phyloP scores from a whole-genome alignment of 2,113 vertebrate species.

The Saguinus midas region DNA sequence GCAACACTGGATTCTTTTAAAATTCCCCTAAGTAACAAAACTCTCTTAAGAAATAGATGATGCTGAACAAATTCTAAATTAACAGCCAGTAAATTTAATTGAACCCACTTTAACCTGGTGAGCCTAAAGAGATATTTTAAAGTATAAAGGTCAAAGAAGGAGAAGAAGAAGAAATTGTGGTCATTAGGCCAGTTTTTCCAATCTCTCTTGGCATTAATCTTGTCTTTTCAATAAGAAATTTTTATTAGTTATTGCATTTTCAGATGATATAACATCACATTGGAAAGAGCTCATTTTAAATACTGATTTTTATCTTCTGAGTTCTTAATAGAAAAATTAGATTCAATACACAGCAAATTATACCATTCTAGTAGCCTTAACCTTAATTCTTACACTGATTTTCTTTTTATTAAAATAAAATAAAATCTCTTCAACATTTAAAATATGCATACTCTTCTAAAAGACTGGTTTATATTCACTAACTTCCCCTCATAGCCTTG shows the following conservation, averaged over 20 bases:
- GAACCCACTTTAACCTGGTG: conserved; percentile 9
- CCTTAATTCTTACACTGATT: not conserved
- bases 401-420: not conserved
- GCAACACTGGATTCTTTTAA: conserved; percentile 1
- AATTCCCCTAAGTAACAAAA: conserved; percentile 58
- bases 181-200: conserved; percentile 35
- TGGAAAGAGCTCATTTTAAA: conserved; percentile 65
- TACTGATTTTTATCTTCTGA: conserved; percentile 46
- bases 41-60: not conserved
- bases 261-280: conserved; percentile 41
- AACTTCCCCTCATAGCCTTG: not conserved
- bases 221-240: conserved; percentile 60
- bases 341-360: conserved; percentile 50
- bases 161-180: conserved; percentile 12
- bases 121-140: conserved; percentile 37
- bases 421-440: not conserved
- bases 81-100: conserved; percentile 58
- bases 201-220: conserved; percentile 50
- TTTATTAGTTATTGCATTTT: conserved; percentile 62
- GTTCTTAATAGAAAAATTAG: conserved; percentile 69
- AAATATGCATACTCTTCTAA: not conserved
- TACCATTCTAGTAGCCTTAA: not conserved
- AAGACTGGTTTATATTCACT: not conserved
- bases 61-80: conserved; percentile 70
- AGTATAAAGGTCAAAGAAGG: not conserved